Percentiles rank a stretch among this genome's conserved stretches.
Evolutionary conservation across 2,113 vertebrate genomes (phyloP).

Genomic region (Scomber japonicus): DNA sequence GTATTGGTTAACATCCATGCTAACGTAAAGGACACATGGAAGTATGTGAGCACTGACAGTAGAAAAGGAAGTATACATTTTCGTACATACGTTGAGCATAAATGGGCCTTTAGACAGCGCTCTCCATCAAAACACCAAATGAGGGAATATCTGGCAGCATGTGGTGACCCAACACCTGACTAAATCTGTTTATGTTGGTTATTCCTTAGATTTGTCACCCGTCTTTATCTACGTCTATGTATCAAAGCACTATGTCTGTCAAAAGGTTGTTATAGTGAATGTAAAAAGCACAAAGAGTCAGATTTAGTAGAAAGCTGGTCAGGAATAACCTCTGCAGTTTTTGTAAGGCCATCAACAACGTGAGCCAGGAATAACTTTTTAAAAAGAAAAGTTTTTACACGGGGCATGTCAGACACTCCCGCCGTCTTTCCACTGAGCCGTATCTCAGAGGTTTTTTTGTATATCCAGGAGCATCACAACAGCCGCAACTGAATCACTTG

Average conservation of each 20-base stretch:
- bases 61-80: too few relatives aligned
- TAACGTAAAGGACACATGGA: too few relatives aligned
- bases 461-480: conserved; percentile 63
- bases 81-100: too few relatives aligned
- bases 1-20: too few relatives aligned
- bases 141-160: too few relatives aligned
- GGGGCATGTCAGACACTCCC: conserved; percentile 38
- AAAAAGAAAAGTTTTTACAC: conserved; percentile 42
- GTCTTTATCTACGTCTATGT: neutral
- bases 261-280: neutral
- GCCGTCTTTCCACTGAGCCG: conserved; percentile 26
- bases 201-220: too few relatives aligned
- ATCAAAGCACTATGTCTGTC: conserved; percentile 5
- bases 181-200: too few relatives aligned
- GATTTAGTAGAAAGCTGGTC: neutral
- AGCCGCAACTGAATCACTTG: conserved; percentile 69
- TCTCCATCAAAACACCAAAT: too few relatives aligned
- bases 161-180: too few relatives aligned
- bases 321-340: conserved; percentile 24
- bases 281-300: neutral
- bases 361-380: conserved; percentile 12
- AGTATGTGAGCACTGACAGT: too few relatives aligned
- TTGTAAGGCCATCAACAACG: neutral
- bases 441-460: conserved; percentile 50
- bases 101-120: too few relatives aligned